Base-by-base conservation (phyloP, 64 coral and sea anemone species). In the Acropora tenuis region DNA sequence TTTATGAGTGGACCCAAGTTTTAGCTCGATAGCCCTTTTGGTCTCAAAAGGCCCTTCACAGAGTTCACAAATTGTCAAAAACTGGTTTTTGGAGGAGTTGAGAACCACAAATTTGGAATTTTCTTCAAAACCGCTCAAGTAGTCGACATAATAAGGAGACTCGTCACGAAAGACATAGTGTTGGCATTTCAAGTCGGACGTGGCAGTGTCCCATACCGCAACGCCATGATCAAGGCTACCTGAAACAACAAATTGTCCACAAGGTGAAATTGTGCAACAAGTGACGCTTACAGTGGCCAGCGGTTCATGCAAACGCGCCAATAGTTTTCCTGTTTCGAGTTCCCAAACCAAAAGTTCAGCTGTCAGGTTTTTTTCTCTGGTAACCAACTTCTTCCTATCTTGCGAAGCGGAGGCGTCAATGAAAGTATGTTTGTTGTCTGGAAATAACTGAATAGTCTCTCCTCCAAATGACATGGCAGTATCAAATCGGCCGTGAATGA, bases 331-430 rank as follows among this genome's bases (percentile, higher is more conserved):
- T 61, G 19, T 85, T 8, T 46, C 78, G 50, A 94, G 87, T 69
- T 94, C 73, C 92, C 92, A 94, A 12, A 94, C 20, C 43, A 94
- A 41, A 1, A 94, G 80, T 12, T 43, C 69, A 57, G 71, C 65
- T 59, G 79, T 76, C 6, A 94, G 49, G 41, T 94, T 80, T 9
- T 59, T 78, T 19, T 85, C 8, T 5, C 92, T 74, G 12, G 92
- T 94, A 13, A 94, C 79, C 72, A 94, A 66, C 49, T 43, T 66
- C 45, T 50, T 85, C 73, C 92, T 68, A 43, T 89, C 76, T 69
- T 88, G 92, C 48, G 92, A 90, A 67, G 77, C 82, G 71, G 73
- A 90, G 9, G 92, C 53, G 50, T 94, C 92, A 19, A 94, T 94
- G 60, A 94, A 94, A 4, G 73, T 90, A 8, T 90, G 47, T 0